These are phyloP conservation scores for Gorsachius magnificus DNA, from an alignment of 2,797 vertebrate genomes.

Conservation along the genomic window DNA sequence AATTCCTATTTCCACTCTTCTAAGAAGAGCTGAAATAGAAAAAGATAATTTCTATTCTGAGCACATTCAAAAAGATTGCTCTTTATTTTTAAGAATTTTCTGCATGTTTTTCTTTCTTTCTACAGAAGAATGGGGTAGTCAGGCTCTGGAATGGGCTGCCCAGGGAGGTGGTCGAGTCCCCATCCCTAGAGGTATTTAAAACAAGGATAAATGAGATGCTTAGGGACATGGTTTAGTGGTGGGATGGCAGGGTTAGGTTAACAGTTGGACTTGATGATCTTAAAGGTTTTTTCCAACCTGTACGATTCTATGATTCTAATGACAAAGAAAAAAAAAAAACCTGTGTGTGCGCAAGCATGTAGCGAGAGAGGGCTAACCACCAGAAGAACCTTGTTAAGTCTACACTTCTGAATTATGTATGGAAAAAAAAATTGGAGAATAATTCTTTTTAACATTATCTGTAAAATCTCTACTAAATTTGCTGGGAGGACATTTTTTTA, in stretches of 20 bases:
- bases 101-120: not conserved
- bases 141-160: too few relatives aligned
- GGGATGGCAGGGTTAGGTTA: too few relatives aligned
- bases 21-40: not conserved
- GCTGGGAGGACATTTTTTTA: not conserved
- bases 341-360: accelerated
- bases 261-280: too few relatives aligned
- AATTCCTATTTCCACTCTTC: slow-evolving; percentile 29
- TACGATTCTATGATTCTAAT: too few relatives aligned
- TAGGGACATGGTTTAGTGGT: too few relatives aligned
- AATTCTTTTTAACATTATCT: not conserved
- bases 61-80: not conserved
- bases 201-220: too few relatives aligned
- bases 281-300: too few relatives aligned
- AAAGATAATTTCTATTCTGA: not conserved
- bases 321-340: not conserved
- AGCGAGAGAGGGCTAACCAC: not conserved
- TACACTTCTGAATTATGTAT: not conserved
- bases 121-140: not conserved
- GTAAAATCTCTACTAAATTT: not conserved
- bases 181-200: too few relatives aligned
- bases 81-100: not conserved
- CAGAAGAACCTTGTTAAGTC: not conserved
- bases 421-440: not conserved
- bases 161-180: too few relatives aligned